Conservation (phyloP, 2,113 vertebrate genomes). For the Corapipo altera region DNA sequence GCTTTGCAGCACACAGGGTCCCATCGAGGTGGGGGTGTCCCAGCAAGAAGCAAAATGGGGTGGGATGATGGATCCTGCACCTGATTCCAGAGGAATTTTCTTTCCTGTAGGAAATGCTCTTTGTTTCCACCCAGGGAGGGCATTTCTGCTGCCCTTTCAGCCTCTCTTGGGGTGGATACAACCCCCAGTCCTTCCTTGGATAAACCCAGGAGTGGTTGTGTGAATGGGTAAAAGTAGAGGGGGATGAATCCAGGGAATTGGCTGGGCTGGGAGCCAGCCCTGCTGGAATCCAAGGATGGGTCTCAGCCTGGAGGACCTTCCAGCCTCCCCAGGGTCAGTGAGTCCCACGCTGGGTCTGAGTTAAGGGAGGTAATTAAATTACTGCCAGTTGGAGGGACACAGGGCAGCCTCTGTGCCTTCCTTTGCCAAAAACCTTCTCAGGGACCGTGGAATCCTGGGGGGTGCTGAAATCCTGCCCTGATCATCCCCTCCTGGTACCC, state of each 20-base stretch:
- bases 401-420: neutral
- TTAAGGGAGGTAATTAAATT: neutral
- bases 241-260: neutral
- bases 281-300: neutral
- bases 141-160: neutral
- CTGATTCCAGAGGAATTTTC: neutral
- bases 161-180: neutral
- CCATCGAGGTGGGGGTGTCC: rapidly evolving
- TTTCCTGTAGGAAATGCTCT: neutral
- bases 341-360: neutral
- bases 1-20: rapidly evolving
- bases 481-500: rapidly evolving
- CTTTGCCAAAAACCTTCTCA: neutral
- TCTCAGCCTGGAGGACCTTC: neutral
- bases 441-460: rapidly evolving
- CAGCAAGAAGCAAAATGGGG: neutral
- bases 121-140: neutral
- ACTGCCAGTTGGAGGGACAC: neutral
- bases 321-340: rapidly evolving
- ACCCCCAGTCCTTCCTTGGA: neutral
- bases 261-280: neutral
- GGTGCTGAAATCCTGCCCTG: neutral
- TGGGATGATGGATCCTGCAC: neutral
- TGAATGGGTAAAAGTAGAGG: rapidly evolving
- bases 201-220: rapidly evolving